Percentiles rank a stretch among this genome's conserved stretches.
Conservation (phyloP, 2,113 vertebrate species). For the Spea multiplicata region DNA sequence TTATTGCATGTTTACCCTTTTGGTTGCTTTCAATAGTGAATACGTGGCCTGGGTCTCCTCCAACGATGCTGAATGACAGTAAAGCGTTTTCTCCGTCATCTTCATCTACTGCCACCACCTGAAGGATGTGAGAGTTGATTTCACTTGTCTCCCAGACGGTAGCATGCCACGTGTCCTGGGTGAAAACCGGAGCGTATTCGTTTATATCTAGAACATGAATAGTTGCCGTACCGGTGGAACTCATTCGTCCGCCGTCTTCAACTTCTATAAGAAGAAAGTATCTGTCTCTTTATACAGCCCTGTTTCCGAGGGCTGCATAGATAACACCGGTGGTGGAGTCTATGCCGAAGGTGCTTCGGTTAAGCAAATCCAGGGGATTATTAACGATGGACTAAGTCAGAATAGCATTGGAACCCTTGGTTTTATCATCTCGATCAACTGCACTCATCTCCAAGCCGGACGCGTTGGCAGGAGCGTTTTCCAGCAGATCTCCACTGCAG, state of each 20-base stretch:
- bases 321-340: slow-evolving; percentile 74
- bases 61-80: slow-evolving; percentile 77
- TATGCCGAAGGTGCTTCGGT: slow-evolving; percentile 72
- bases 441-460: slow-evolving; percentile 85
- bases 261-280: slow-evolving; percentile 77
- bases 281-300: slow-evolving; percentile 64
- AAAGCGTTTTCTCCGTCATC: slow-evolving; percentile 77
- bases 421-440: slow-evolving; percentile 57
- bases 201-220: slow-evolving; percentile 76
- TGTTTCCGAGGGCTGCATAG: slow-evolving; percentile 62
- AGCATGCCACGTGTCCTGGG: slow-evolving; percentile 65
- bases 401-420: too few species aligned
- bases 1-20: slow-evolving; percentile 72
- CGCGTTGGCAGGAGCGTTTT: slow-evolving; percentile 73
- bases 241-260: slow-evolving; percentile 80
- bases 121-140: slow-evolving; percentile 70
- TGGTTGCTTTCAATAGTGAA: slow-evolving; percentile 77
- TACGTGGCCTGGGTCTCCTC: slow-evolving; percentile 82
- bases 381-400: too few species aligned
- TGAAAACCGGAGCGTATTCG: slow-evolving; percentile 76
- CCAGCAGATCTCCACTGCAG: slow-evolving; percentile 74
- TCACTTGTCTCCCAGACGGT: slow-evolving; percentile 72
- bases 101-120: slow-evolving; percentile 72
- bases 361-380: too few species aligned
- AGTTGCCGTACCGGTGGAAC: slow-evolving; percentile 78